phyloP scores from a whole-genome alignment of 2,888 invertebrate species.

The Drosophila meridionalis region DNA sequence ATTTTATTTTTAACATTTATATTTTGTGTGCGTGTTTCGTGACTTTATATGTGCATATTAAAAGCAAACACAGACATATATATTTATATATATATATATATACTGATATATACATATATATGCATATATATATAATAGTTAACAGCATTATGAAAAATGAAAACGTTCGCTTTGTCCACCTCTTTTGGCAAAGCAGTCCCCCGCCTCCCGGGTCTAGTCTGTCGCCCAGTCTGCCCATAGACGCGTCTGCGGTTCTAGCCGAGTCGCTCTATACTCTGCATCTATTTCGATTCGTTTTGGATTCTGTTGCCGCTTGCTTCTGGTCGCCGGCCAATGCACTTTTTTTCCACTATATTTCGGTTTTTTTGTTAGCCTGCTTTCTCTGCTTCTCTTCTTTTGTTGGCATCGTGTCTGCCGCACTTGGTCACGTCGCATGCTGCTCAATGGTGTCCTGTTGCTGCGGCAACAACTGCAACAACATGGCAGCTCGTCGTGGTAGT shows the following conservation, averaged over 20 bases:
- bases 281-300: constrained; percentile 43
- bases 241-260: constrained; percentile 66
- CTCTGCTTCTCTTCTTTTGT: constrained; percentile 38
- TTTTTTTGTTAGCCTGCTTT: constrained; percentile 33
- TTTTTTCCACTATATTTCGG: constrained; percentile 47
- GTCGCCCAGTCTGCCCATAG: constrained; percentile 39
- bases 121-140: constrained; percentile 47
- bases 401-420: constrained; percentile 49
- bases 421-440: constrained; percentile 72
- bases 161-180: constrained; percentile 50
- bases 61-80: constrained; percentile 18
- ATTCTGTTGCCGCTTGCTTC: constrained; percentile 33
- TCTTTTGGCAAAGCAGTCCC: neutral
- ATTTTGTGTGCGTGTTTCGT: constrained; percentile 70
- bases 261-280: constrained; percentile 27
- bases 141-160: constrained; percentile 76
- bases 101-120: constrained; percentile 7
- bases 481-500: constrained; percentile 51
- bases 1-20: constrained; percentile 82
- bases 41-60: constrained; percentile 50
- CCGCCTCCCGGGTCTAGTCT: neutral
- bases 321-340: constrained; percentile 43
- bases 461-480: constrained; percentile 13
- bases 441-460: constrained; percentile 32
- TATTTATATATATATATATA: constrained; percentile 12